phyloP scores from a whole-genome alignment of 1,140 invertebrate genomes.

The Leptopilina boulardi region DNA sequence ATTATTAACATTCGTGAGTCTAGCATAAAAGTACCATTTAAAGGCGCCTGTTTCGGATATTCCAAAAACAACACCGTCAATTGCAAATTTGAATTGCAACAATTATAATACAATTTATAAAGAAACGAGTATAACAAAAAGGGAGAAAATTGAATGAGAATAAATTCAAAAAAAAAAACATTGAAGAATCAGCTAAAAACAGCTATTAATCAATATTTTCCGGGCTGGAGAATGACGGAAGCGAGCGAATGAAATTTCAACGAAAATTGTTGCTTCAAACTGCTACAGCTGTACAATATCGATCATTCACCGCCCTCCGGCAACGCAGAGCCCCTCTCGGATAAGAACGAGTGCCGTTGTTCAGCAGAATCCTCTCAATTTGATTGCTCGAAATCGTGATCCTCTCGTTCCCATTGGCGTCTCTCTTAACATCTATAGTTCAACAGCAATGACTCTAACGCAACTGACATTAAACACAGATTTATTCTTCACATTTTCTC shows the following conservation, averaged over 20 bases:
- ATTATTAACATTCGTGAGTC: too few relatives aligned
- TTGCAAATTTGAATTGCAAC: too few relatives aligned
- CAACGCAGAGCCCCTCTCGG: not conserved
- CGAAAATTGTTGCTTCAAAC: not conserved
- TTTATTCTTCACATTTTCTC: not conserved
- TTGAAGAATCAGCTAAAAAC: not conserved
- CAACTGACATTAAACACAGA: not conserved
- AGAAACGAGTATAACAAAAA: too few relatives aligned
- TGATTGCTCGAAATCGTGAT: slow-evolving; percentile 13
- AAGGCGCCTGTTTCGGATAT: too few relatives aligned
- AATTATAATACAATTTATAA: too few relatives aligned
- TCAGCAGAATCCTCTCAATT: not conserved
- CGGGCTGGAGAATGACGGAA: not conserved
- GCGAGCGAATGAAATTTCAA: not conserved
- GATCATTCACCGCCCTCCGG: slow-evolving; percentile 11
- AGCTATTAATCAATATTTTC: not conserved
- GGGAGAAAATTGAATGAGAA: not conserved
- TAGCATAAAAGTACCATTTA: too few relatives aligned
- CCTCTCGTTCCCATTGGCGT: slow-evolving; percentile 15
- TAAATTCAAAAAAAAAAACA: not conserved
- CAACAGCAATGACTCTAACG: not conserved
- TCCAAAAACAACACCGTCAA: too few relatives aligned
- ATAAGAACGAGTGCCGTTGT: slow-evolving; percentile 16
- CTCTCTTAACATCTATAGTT: not conserved
- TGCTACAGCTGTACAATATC: slow-evolving; percentile 8